Conservation (phyloP, 64 coral and sea anemone species). For the Stichodactyla helianthus region DNA sequence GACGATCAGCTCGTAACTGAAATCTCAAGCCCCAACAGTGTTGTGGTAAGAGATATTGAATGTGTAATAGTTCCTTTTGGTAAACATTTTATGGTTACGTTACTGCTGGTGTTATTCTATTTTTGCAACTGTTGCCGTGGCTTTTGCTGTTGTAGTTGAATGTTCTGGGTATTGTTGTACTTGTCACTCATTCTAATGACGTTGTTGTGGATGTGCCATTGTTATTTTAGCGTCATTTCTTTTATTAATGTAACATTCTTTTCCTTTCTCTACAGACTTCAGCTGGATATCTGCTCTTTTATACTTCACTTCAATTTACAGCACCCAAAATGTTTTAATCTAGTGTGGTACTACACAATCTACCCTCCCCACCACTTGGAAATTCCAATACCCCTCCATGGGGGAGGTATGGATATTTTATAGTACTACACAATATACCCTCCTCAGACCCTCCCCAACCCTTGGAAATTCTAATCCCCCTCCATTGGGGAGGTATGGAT, state of each 20-base stretch:
- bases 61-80: neutral
- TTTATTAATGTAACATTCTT: neutral
- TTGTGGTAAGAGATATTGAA: constrained; percentile 34
- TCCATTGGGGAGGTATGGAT: too few relatives aligned
- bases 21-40: constrained; percentile 58
- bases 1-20: constrained; percentile 79
- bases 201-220: neutral
- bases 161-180: neutral
- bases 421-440: too few relatives aligned
- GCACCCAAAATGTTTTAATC: constrained; percentile 52
- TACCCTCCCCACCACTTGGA: neutral
- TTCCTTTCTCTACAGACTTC: constrained; percentile 58
- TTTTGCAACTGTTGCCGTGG: neutral
- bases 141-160: neutral
- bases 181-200: neutral
- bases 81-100: neutral
- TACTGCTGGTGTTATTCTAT: neutral
- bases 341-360: too few relatives aligned
- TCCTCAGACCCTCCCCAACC: too few relatives aligned
- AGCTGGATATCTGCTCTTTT: constrained; percentile 89
- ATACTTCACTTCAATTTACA: constrained; percentile 75
- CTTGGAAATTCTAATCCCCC: too few relatives aligned
- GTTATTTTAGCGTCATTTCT: neutral
- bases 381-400: too few relatives aligned
- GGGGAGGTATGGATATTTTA: too few relatives aligned